Percentiles rank a stretch among this genome's conserved stretches.
Conservation (phyloP, 2,113 vertebrate genomes). For the Ptychochromis oligacanthus region DNA sequence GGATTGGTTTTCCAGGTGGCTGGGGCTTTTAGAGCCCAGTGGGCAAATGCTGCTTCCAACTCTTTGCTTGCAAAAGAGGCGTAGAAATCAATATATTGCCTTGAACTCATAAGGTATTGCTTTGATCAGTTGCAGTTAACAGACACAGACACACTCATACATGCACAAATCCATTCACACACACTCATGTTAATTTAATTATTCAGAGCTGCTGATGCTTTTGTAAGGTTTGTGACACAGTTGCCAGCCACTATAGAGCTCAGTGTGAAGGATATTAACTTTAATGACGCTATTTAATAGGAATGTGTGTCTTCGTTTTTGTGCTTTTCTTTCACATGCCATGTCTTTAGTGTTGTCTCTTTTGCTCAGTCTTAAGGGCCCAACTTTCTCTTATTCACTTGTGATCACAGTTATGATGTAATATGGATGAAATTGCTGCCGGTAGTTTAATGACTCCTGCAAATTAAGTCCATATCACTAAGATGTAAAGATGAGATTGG, state of each 20-base stretch:
- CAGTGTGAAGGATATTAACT: conserved; percentile 42
- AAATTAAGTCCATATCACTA: not conserved
- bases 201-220: conserved; percentile 45
- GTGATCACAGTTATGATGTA: conserved; percentile 38
- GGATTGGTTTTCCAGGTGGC: conserved; percentile 50
- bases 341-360: conserved; percentile 16
- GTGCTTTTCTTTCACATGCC: conserved; percentile 6
- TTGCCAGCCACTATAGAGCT: conserved; percentile 42
- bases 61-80: conserved; percentile 32
- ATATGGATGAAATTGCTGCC: conserved; percentile 29
- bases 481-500: conserved; percentile 4
- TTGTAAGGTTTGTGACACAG: conserved; percentile 19
- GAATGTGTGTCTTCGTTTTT: not conserved
- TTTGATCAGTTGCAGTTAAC: conserved; percentile 37
- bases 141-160: conserved; percentile 8
- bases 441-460: conserved; percentile 10
- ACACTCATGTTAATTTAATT: conserved; percentile 51
- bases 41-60: conserved; percentile 43
- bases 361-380: not conserved
- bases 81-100: conserved; percentile 51
- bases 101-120: conserved; percentile 50
- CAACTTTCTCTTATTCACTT: not conserved
- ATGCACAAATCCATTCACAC: conserved; percentile 5
- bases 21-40: conserved; percentile 33
- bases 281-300: conserved; percentile 50